A percentile compares a stretch with the other conserved stretches of the same genome.
Evolutionary conservation across 1,140 invertebrate genomes (phyloP).

Genomic region (Tribolium madens): DNA sequence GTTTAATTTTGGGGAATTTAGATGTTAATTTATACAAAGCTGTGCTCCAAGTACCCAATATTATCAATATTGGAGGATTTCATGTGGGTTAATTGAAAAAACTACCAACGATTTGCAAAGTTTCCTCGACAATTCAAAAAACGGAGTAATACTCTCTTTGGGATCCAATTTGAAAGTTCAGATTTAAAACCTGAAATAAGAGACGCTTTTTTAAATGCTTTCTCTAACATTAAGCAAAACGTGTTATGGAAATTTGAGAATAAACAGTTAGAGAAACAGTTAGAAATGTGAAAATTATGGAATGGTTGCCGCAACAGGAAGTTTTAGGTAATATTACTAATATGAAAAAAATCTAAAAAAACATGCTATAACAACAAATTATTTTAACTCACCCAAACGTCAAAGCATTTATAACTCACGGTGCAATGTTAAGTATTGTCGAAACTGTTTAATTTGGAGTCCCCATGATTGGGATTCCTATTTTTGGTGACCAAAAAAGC

Average conservation of each 20-base stretch:
- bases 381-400: slow-evolving; percentile 57
- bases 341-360: no score
- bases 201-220: slow-evolving; percentile 66
- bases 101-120: slow-evolving; percentile 63
- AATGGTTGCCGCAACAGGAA: slow-evolving; percentile 75
- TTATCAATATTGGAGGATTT: slow-evolving; percentile 69
- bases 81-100: slow-evolving; percentile 67
- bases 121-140: slow-evolving; percentile 66
- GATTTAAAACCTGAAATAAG: slow-evolving; percentile 63
- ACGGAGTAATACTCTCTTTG: slow-evolving; percentile 68
- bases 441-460: slow-evolving; percentile 69
- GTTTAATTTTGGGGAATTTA: slow-evolving; percentile 68
- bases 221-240: slow-evolving; percentile 66
- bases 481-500: slow-evolving; percentile 61
- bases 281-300: slow-evolving; percentile 66
- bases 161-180: slow-evolving; percentile 66
- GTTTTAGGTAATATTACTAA: slow-evolving; percentile 67
- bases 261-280: no score
- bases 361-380: no score
- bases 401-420: slow-evolving; percentile 57
- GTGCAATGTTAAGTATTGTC: slow-evolving; percentile 56
- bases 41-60: slow-evolving; percentile 63
- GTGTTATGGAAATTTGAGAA: slow-evolving; percentile 72
- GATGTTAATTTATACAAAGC: slow-evolving; percentile 63
- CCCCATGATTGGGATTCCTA: slow-evolving; percentile 67